A percentile compares a stretch with the other conserved stretches of the same genome.
Conservation (phyloP, 2,888 invertebrate species). For the Drosophila phalerata region DNA sequence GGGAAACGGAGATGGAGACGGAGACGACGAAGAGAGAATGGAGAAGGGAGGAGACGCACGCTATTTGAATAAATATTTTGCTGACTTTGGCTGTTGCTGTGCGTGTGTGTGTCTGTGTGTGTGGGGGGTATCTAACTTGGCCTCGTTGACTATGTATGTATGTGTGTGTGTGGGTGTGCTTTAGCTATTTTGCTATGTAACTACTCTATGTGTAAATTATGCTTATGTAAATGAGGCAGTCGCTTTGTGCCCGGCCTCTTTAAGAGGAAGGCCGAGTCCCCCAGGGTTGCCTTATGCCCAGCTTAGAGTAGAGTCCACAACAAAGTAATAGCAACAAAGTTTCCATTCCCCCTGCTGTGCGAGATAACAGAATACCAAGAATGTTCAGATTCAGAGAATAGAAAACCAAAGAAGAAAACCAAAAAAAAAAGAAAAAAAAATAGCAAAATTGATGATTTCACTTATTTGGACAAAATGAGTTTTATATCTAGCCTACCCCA, state of each 20-base stretch:
- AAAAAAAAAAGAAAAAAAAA: slow-evolving; percentile 31
- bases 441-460: slow-evolving; percentile 77
- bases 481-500: slow-evolving; percentile 54
- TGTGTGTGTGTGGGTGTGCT: slow-evolving; percentile 32
- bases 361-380: slow-evolving; percentile 52
- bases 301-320: slow-evolving; percentile 26
- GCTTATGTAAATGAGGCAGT: slow-evolving; percentile 80
- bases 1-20: slow-evolving; percentile 45
- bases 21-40: background rate
- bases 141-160: slow-evolving; percentile 24
- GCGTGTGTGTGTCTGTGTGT: slow-evolving; percentile 5
- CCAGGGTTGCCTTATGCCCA: slow-evolving; percentile 31
- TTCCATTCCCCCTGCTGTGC: slow-evolving; percentile 64
- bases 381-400: slow-evolving; percentile 31
- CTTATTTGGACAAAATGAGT: slow-evolving; percentile 70
- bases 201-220: slow-evolving; percentile 82
- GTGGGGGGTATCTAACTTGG: slow-evolving; percentile 33
- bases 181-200: slow-evolving; percentile 60
- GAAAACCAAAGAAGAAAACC: slow-evolving; percentile 10
- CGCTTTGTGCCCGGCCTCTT: slow-evolving; percentile 48
- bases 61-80: slow-evolving; percentile 84
- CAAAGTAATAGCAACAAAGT: slow-evolving; percentile 63
- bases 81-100: slow-evolving; percentile 72
- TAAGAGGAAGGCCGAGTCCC: slow-evolving; percentile 44
- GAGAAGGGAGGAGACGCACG: slow-evolving; percentile 52